These are phyloP conservation scores for Arenaria interpres DNA, from an alignment of 2,113 vertebrate species.

Conservation along the genomic window DNA sequence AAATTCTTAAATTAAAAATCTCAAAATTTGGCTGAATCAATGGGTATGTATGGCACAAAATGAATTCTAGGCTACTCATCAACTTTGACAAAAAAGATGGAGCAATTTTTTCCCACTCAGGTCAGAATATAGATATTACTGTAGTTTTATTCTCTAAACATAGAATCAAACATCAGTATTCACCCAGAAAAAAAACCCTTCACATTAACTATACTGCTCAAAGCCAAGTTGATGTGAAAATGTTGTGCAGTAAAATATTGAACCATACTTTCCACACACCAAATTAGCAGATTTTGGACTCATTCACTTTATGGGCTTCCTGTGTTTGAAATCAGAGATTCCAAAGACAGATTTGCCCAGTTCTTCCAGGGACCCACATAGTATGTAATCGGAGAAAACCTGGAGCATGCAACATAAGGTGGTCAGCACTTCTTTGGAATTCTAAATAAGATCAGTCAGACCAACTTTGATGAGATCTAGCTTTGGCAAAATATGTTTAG, in stretches of 20 bases:
- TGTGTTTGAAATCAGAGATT: background rate
- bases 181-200: background rate
- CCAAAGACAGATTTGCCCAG: background rate
- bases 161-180: background rate
- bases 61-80: background rate
- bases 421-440: background rate
- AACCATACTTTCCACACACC: background rate
- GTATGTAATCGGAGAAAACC: background rate
- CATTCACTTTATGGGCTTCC: background rate
- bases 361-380: background rate
- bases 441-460: background rate
- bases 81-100: background rate
- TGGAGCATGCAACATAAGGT: background rate
- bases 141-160: background rate
- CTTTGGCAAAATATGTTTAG: background rate
- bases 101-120: background rate
- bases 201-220: background rate
- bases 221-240: background rate
- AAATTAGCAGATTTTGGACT: background rate
- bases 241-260: background rate
- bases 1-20: background rate
- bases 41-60: background rate
- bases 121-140: background rate
- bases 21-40: background rate
- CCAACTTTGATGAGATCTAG: background rate